A percentile compares a stretch with the other conserved stretches of the same genome.
Evolutionary conservation across 2,113 vertebrate species (phyloP).

Genomic region (Otus sunia): DNA sequence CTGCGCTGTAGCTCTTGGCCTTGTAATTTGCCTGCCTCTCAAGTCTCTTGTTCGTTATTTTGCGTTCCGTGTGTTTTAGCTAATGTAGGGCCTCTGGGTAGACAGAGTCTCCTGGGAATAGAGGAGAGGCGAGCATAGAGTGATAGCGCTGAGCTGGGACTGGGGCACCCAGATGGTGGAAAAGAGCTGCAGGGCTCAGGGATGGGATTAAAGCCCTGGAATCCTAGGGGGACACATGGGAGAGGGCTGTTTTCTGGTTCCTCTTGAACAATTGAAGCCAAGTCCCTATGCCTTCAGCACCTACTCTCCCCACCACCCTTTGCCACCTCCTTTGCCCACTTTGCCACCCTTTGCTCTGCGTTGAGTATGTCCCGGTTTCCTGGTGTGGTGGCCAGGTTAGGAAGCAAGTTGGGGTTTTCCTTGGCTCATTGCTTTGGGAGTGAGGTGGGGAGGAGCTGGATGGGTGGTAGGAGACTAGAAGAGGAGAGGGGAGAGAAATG

Average conservation of each 20-base stretch:
- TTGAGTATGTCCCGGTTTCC: neutral
- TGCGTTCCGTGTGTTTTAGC: neutral
- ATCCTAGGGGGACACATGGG: neutral
- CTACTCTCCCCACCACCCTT: neutral
- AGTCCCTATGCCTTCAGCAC: neutral
- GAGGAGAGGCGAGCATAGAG: neutral
- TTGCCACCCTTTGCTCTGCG: neutral
- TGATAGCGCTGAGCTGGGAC: neutral
- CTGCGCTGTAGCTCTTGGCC: neutral
- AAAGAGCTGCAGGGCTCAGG: neutral
- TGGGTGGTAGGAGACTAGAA: neutral
- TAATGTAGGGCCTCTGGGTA: neutral
- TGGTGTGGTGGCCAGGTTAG: neutral
- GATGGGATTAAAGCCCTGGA: neutral
- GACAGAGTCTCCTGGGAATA: neutral
- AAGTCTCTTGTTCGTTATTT: neutral
- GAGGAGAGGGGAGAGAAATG: neutral
- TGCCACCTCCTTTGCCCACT: neutral
- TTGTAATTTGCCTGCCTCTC: neutral
- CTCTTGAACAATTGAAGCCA: neutral
- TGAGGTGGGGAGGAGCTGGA: neutral
- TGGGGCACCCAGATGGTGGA: fast-evolving
- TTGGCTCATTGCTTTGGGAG: neutral
- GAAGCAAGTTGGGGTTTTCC: neutral
- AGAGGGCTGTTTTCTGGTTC: neutral